Evolutionary conservation across 2,113 vertebrate species (phyloP), one percentile per base, ranked within the genome.

Genomic region (Todiramphus saurophagus): DNA sequence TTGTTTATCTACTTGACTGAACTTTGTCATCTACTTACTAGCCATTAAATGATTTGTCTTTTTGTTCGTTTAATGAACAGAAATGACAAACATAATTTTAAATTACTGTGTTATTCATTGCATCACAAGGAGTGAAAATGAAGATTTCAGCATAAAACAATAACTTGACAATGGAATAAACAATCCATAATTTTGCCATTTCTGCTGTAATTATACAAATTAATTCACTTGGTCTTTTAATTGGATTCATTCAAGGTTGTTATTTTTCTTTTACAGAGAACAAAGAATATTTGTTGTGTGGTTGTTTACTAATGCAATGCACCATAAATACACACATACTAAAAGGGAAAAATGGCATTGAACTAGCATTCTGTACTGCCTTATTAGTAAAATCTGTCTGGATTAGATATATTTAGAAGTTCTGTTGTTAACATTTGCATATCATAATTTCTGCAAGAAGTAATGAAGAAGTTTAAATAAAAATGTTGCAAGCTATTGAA

Each of bases 91-190:
- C 14, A 64, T 20, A 48, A 78, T 81, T 93, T 95, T 77, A 86
- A 93, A 88, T 81, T 91, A 21, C 28, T 59, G 19, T 58, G 37
- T 33, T 80, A 31, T 28, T 95, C 43, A 53, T 44, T 83, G 43
- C 28, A 60, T 81, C 48, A 94, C 74, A n/a, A 87, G 33, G 74
- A 93, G 33, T 30, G 27, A 92, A 94, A 94, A 92, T 75, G 48
- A 88, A 86, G 60, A 43, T 21, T 39, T 75, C 17, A 90, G 5
- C 43, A 83, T 41, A 81, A 77, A 93, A 87, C 35, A 85, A 58
- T 80, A 86, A 53, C 27, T 88, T 94, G 27, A 75, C 48, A 95
- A 78, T 64, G 43, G 28, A 93, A 88, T 77, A 88, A 95, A 59
- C 63, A 81, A 91, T 69, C 63, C 16, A 59, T 68, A 75, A 1